Evolutionary conservation across 2,888 invertebrate species (phyloP).

Genomic region (Orchestes rusci): DNA sequence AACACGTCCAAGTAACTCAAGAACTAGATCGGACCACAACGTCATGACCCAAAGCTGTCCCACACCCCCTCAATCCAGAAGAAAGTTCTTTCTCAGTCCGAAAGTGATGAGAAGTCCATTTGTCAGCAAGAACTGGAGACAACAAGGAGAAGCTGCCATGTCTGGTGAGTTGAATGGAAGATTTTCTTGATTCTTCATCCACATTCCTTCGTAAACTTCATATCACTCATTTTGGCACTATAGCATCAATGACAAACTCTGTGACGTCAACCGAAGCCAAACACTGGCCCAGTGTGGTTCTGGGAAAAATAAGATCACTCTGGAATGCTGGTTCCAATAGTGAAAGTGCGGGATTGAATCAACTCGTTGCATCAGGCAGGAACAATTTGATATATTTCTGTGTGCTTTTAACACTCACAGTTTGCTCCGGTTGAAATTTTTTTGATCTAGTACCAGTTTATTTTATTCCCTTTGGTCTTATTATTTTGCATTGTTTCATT

Average conservation of each 20-base stretch:
- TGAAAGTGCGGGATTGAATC: constrained; percentile 71
- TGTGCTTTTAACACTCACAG: constrained; percentile 18
- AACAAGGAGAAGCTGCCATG: constrained; percentile 56
- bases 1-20: constrained; percentile 50
- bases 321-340: constrained; percentile 74
- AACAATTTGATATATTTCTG: constrained; percentile 18
- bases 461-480: not conserved
- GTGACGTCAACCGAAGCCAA: constrained; percentile 48
- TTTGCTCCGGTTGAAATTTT: constrained; percentile 1
- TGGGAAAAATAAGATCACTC: constrained; percentile 82
- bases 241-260: constrained; percentile 43
- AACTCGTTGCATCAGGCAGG: constrained; percentile 69
- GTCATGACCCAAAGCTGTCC: constrained; percentile 70
- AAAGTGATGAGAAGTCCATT: constrained; percentile 76
- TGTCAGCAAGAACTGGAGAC: constrained; percentile 46
- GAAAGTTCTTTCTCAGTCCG: constrained; percentile 76
- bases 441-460: too few species aligned
- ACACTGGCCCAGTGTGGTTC: constrained; percentile 69
- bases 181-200: not conserved
- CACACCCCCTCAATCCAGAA: constrained; percentile 68
- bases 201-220: too few species aligned
- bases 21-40: constrained; percentile 36
- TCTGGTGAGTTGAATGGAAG: constrained; percentile 51
- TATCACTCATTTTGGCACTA: constrained; percentile 3
- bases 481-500: not conserved